These are phyloP conservation scores for Ceriagrion tenellum DNA, from an alignment of 2,888 invertebrate genomes.

Conservation along the genomic window DNA sequence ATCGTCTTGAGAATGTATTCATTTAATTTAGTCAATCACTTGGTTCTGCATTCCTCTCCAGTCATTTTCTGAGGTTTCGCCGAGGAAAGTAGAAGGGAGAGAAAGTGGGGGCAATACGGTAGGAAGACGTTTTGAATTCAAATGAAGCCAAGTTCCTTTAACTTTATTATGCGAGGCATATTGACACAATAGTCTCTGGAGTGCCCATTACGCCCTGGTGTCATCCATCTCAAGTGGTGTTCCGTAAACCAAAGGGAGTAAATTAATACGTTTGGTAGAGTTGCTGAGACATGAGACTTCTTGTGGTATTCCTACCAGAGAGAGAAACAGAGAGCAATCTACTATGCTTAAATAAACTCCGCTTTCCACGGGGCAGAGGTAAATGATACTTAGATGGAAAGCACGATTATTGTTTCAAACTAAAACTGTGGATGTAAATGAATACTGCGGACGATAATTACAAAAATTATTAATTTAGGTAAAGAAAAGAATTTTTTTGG, in stretches of 20 bases:
- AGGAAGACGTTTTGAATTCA: conserved; percentile 17
- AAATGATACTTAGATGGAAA: too few species aligned
- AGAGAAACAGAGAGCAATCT: too few species aligned
- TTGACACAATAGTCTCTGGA: background rate
- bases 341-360: too few species aligned
- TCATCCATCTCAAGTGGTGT: background rate
- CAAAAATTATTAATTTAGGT: too few species aligned
- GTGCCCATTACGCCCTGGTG: background rate
- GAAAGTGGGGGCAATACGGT: background rate
- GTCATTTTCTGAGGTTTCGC: background rate
- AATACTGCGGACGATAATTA: too few species aligned
- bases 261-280: background rate
- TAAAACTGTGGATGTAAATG: too few species aligned
- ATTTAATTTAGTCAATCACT: background rate
- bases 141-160: conserved; percentile 28
- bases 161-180: background rate
- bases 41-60: background rate
- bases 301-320: too few species aligned
- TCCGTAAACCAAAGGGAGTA: background rate
- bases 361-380: too few species aligned
- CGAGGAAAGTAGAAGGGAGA: background rate
- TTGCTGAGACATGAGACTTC: too few species aligned
- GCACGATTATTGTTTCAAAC: too few species aligned
- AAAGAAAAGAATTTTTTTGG: too few species aligned
- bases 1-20: background rate